Conservation (phyloP, 1,140 invertebrate genomes). For the Aleiodes sp. region DNA sequence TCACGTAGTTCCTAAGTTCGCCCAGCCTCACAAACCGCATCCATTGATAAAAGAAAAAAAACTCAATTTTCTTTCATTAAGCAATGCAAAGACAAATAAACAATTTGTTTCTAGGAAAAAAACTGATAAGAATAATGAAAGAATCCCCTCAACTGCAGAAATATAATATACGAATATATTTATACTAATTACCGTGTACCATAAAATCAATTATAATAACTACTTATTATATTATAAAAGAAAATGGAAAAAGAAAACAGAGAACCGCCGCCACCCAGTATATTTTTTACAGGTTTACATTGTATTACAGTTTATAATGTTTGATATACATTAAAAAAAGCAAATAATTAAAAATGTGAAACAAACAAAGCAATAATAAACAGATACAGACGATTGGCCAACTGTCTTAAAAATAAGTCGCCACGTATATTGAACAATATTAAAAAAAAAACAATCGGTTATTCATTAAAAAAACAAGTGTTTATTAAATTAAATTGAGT, state of each 20-base stretch:
- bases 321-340: constrained; percentile 61
- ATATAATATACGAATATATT: constrained; percentile 66
- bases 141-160: constrained; percentile 46
- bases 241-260: constrained; percentile 43
- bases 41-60: not conserved
- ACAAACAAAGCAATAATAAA: constrained; percentile 26
- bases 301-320: constrained; percentile 68
- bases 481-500: not conserved
- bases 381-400: not conserved
- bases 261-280: constrained; percentile 65
- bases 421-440: constrained; percentile 3
- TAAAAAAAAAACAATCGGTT: constrained; percentile 3
- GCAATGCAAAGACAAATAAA: constrained; percentile 38
- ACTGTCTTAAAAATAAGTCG: constrained; percentile 13
- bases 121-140: constrained; percentile 32
- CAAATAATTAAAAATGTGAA: constrained; percentile 46
- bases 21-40: constrained; percentile 63
- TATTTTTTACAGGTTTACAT: constrained; percentile 69
- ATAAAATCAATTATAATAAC: constrained; percentile 43
- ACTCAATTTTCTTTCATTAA: constrained; percentile 12
- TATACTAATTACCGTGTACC: constrained; percentile 63
- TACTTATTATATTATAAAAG: constrained; percentile 14
- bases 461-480: not conserved
- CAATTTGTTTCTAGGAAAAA: constrained; percentile 44
- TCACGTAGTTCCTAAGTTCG: constrained; percentile 66